A percentile compares a stretch with the other conserved stretches of the same genome.
These are phyloP conservation scores for Drosophila littoralis DNA, from an alignment of 1,140 invertebrate species.

Conservation along the genomic window DNA sequence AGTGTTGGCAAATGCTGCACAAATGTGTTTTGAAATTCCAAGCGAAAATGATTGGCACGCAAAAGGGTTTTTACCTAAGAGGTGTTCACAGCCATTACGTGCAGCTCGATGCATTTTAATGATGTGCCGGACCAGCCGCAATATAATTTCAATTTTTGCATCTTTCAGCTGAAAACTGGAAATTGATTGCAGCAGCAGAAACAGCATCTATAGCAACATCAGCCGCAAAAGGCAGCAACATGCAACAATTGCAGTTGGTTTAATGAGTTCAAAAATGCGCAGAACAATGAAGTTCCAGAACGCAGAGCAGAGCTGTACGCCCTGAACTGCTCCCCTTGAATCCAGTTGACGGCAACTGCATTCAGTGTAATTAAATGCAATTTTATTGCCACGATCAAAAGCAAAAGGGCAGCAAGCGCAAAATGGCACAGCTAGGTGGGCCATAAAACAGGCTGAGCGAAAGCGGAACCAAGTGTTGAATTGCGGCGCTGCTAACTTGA, in stretches of 20 bases:
- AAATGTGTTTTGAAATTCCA: conserved; percentile 57
- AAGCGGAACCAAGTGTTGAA: conserved; percentile 67
- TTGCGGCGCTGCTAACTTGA: conserved; percentile 72
- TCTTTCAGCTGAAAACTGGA: conserved; percentile 74
- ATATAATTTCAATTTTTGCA: conserved; percentile 81
- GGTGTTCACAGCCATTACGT: conserved; percentile 66
- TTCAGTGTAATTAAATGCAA: conserved; percentile 76
- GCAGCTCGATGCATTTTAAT: conserved; percentile 77
- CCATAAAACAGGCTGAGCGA: conserved; percentile 41
- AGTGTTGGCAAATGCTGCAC: conserved; percentile 17
- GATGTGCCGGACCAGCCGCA: conserved; percentile 63
- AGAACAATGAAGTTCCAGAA: conserved; percentile 71
- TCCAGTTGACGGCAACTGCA: conserved; percentile 19
- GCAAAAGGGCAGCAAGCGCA: conserved; percentile 46
- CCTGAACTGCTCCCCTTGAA: conserved; percentile 19
- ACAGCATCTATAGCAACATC: conserved; percentile 1
- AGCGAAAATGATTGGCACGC: conserved; percentile 45
- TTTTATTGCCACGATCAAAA: conserved; percentile 77
- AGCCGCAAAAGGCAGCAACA: conserved; percentile 19
- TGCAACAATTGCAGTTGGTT: conserved; percentile 72
- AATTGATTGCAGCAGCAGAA: conserved; percentile 69
- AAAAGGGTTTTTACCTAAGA: conserved; percentile 31
- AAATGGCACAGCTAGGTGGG: conserved; percentile 47
- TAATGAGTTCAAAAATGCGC: conserved; percentile 80
- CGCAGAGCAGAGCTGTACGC: conserved; percentile 46